These are phyloP conservation scores for Sylvia atricapilla DNA, from an alignment of 2,113 vertebrate genomes.

Conservation along the genomic window DNA sequence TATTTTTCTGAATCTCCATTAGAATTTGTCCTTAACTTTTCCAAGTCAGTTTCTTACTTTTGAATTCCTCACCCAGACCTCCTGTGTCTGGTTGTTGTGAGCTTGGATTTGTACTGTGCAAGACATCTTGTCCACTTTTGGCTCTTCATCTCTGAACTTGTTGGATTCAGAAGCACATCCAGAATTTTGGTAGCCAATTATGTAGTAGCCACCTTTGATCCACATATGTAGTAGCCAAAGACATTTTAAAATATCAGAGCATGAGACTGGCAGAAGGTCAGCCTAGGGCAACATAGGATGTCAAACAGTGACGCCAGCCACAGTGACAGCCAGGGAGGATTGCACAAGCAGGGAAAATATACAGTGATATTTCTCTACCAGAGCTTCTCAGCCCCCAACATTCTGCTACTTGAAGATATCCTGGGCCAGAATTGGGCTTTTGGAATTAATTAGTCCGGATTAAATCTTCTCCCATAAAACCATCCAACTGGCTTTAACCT, in stretches of 20 bases:
- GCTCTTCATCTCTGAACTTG: not conserved
- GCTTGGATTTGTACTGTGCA: not conserved
- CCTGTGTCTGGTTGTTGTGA: not conserved
- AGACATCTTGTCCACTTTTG: not conserved
- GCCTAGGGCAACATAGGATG: not conserved
- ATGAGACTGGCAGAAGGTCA: not conserved
- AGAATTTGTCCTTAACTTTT: not conserved
- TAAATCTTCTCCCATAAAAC: not conserved
- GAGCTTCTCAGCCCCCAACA: not conserved
- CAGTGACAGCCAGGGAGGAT: not conserved
- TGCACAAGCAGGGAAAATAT: not conserved
- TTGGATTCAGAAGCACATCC: not conserved
- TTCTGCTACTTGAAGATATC: fast-evolving
- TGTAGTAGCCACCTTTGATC: not conserved
- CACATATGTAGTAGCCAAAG: not conserved
- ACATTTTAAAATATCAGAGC: not conserved
- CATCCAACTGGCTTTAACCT: not conserved
- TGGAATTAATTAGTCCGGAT: not conserved
- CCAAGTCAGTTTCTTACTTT: not conserved
- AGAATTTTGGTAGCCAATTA: not conserved
- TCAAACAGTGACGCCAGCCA: not conserved
- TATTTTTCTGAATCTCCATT: not conserved
- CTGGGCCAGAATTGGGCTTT: not conserved
- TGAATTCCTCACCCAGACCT: not conserved
- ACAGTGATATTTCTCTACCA: not conserved